Evolutionary conservation across 2,797 vertebrate genomes (phyloP), one percentile per base, ranked within the genome.

Genomic region (Artibeus lituratus): DNA sequence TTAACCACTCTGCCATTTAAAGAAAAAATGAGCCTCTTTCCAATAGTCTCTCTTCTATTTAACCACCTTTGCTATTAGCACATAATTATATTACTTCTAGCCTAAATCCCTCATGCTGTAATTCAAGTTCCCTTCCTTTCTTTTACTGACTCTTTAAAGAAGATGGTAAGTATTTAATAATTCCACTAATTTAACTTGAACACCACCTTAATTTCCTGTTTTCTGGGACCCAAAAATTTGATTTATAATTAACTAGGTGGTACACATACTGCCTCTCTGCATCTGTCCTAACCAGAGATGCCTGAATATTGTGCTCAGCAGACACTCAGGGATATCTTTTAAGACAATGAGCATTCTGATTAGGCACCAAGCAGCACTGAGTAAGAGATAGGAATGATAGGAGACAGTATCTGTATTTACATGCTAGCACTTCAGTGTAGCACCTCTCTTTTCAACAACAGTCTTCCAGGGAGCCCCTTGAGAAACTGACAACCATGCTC

Each of bases 181-280:
- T 67, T 55, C 39, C 85, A 67, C 51, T 94, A 91, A 91, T 87
- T 94, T 84, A 95, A 92, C 14, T 3, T 62, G 26, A 96, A 76
- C 29, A 87, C 26, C 35, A 81, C 65, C 24, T 86, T 49, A 29
- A 29, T 35, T 92, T 90, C 35, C 57, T 90, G 14, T 84, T 95
- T 97, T 88, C 49, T 88, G 29, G 55, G 42, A 95, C 76, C 12
- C 35, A 67, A 2, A 57, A 35, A 14, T 84, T 78, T 92, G 32
- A 87, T 76, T 92, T 96, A 81, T 70, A 90, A 90, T 77, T 91
- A 96, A 82, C 18, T 37, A 49, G 22, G 55, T 21, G 53, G 47
- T n/a, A 21, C 72, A 22, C 39, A 76, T 70, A 78, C 78, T 86
- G 74, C 9, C 82, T 24, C 18, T 77, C n/a, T 59, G 29, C 22